Evolutionary conservation across 2,888 invertebrate species (phyloP), one percentile per base, ranked within the genome.

Genomic region (Automeris io): DNA sequence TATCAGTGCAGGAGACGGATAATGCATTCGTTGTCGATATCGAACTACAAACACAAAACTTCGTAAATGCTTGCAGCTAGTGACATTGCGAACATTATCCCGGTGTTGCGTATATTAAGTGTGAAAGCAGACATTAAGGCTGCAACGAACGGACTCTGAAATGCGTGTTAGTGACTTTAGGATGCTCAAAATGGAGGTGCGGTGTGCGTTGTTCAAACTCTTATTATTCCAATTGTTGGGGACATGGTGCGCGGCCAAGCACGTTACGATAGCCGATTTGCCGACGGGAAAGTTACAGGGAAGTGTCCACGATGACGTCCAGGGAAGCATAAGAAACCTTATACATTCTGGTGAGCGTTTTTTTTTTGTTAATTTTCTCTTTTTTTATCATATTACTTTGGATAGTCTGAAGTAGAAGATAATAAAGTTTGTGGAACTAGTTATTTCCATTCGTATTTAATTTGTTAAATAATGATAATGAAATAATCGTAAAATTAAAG

Each of bases 21-120:
- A 49, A 67, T 67, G 61, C 64, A 69, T 58, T 62, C 71, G 43
- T 63, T 73, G 63, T 71, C 74, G 47, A 72, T 75, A 64, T 78
- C 80, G 23, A 81, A 83, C 61, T 82, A 80, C 61, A 82, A 81
- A 59, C 81, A 82, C 48, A 83, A 80, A 74, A 54, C 64, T 51
- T 69, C 53, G 48, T 66, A 65, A 61, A 59, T 57, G 59, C 29
- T 42, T 48, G 46, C 47, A 43, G 39, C 43, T 42, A 39, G 42
- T 42, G 43, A 45, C 38, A 39, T 42, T 36, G 43, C 46, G 38
- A 46, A 24, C 9, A 43, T 51, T 46, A 45, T 49, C 45, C 26
- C 57, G 49, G 42, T 55, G 57, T 44, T 51, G 46, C 48, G 48
- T 56, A 46, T 35, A 42, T 45, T 39, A 47, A 55, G 49, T 46